Evolutionary conservation across 2,113 vertebrate species (phyloP).

Genomic region (Salvelinus namaycush): DNA sequence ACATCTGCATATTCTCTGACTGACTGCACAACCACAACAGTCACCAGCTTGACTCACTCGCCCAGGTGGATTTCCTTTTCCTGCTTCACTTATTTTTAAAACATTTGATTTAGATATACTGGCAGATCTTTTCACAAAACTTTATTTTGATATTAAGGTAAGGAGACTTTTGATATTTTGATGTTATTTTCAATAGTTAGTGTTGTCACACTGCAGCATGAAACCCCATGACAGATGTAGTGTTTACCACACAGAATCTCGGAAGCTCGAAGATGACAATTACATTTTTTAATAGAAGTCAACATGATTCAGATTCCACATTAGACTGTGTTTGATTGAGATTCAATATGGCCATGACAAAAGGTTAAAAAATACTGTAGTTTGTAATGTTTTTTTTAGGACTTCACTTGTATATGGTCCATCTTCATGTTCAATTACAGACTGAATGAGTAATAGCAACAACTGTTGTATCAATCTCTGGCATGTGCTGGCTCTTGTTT

Average conservation of each 20-base stretch:
- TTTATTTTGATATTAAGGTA: background rate
- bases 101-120: background rate
- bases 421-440: no score
- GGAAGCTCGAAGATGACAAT: slow-evolving; percentile 13
- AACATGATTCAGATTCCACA: background rate
- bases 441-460: background rate
- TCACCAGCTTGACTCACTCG: background rate
- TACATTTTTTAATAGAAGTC: background rate
- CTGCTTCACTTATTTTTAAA: no score
- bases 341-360: no score
- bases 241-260: slow-evolving; percentile 41
- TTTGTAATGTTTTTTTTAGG: no score
- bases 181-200: no score
- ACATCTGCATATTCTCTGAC: slow-evolving; percentile 6
- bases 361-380: no score
- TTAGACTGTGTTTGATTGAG: no score
- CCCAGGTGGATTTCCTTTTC: background rate
- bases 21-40: background rate
- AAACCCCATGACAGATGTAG: slow-evolving; percentile 27
- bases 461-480: background rate
- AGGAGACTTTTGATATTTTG: background rate
- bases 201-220: slow-evolving; percentile 17
- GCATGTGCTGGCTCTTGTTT: background rate
- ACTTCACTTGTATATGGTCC: no score
- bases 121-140: background rate